These are phyloP conservation scores for Lutraria lutraria DNA, from an alignment of 2,888 invertebrate genomes.

Conservation along the genomic window DNA sequence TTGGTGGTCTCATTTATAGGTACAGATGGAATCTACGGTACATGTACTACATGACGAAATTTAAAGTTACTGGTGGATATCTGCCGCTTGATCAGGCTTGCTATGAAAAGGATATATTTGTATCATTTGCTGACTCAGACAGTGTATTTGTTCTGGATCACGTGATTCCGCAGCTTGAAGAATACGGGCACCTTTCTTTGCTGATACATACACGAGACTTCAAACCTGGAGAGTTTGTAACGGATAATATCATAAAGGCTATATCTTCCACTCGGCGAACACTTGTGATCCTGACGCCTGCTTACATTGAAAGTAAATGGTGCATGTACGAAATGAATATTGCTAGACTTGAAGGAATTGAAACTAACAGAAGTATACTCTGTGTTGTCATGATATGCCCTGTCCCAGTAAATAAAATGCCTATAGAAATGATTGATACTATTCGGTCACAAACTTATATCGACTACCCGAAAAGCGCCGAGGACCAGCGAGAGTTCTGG, in stretches of 20 bases:
- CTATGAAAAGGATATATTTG: conserved; percentile 51
- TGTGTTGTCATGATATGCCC: conserved; percentile 50
- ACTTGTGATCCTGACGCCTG: conserved; percentile 35
- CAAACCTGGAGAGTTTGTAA: conserved; percentile 37
- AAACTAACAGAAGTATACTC: conserved; percentile 46
- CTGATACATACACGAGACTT: conserved; percentile 51
- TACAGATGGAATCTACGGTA: conserved; percentile 51
- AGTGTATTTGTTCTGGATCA: conserved; percentile 24
- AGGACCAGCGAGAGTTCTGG: conserved; percentile 53
- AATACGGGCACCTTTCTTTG: conserved; percentile 25
- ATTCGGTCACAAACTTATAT: conserved; percentile 52
- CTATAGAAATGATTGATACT: conserved; percentile 54
- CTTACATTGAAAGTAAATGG: conserved; percentile 53
- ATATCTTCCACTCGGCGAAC: conserved; percentile 36
- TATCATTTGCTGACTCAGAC: conserved; percentile 52
- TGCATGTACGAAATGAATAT: conserved; percentile 64
- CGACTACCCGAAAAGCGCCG: conserved; percentile 45
- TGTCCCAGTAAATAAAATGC: conserved; percentile 35
- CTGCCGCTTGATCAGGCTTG: conserved; percentile 19
- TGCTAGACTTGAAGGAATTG: conserved; percentile 44
- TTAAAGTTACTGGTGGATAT: conserved; percentile 33
- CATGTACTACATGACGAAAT: conserved; percentile 50
- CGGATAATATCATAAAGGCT: conserved; percentile 46
- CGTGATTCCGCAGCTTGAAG: conserved; percentile 35
- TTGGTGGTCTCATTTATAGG: conserved; percentile 39